Evolutionary conservation across 2,113 vertebrate genomes (phyloP), one percentile per base, ranked within the genome.

Genomic region (Esox niger): DNA sequence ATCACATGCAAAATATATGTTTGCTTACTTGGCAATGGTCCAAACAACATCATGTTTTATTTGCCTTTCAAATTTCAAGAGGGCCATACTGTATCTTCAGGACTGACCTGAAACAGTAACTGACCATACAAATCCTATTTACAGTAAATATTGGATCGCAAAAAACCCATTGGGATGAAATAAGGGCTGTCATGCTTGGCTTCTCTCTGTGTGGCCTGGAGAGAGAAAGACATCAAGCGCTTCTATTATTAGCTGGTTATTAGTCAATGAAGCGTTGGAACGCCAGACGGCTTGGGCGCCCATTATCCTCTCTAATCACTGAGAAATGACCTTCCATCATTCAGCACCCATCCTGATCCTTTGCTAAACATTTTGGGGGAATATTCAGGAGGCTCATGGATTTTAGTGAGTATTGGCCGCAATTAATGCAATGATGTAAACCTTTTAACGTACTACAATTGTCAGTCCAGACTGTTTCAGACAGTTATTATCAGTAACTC

Each of bases 211-310:
- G 25, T 1, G 17, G 27, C 31, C n/a, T 26, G 13, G 29, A 20
- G 20, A 56, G 15, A 38, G 21, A 52, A 11, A 61, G 33, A 27
- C 52, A 70, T 70, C 68, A 25, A 63, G 29, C 21, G 35, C 35
- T 61, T 46, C 61, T 68, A 47, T 71, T 63, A 47, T 67, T 35
- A 60, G 31, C 63, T 25, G 35, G 47, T 70, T 57, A 62, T 70
- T 76, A 67, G 35, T 62, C 49, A 69, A 58, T 70, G 35, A 70
- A 70, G 57, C 62, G 26, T 65, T 20, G 43, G 61, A 61, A 43
- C 49, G 33, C 49, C 57, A 70, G 52, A 43, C 20, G 2, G 29
- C 63, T 66, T 76, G 20, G 23, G n/a, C 35, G 68, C 68, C 49
- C 56, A 67, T 71, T 43, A 49, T 2, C n/a, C 3, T 43, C 47